These are phyloP conservation scores for Cyphomyrus plagiostoma DNA, from an alignment of 2,113 vertebrate species.

Conservation along the genomic window DNA sequence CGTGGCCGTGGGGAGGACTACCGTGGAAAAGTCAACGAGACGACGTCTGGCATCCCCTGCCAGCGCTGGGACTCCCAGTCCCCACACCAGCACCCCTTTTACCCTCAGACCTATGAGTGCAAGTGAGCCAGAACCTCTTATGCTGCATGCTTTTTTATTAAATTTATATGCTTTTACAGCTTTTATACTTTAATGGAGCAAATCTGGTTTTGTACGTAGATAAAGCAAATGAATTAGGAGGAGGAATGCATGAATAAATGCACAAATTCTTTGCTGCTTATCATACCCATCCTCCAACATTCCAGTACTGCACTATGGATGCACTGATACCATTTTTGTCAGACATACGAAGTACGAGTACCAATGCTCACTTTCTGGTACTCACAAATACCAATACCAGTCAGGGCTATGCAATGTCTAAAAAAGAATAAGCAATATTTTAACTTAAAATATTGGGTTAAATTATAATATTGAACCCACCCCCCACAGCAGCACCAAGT, in stretches of 20 bases:
- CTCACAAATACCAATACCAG: background rate
- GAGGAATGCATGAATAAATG: background rate
- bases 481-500: background rate
- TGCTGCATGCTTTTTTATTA: background rate
- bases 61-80: conserved; percentile 85
- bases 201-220: background rate
- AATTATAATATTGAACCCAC: background rate
- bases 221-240: background rate
- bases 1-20: conserved; percentile 81
- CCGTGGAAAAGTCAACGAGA: conserved; percentile 76
- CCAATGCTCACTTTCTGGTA: background rate
- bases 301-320: background rate
- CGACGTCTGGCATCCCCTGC: conserved; percentile 77
- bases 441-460: background rate
- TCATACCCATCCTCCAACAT: background rate
- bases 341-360: background rate
- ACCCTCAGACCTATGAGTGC: conserved; percentile 83
- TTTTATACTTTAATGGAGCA: background rate
- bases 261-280: background rate
- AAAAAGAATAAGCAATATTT: background rate
- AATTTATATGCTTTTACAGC: background rate
- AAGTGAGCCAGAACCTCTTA: conserved; percentile 63
- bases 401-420: background rate
- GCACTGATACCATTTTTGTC: background rate
- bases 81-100: conserved; percentile 79